Base-by-base conservation (phyloP, 2,113 vertebrate species). In the Istiophorus platypterus region DNA sequence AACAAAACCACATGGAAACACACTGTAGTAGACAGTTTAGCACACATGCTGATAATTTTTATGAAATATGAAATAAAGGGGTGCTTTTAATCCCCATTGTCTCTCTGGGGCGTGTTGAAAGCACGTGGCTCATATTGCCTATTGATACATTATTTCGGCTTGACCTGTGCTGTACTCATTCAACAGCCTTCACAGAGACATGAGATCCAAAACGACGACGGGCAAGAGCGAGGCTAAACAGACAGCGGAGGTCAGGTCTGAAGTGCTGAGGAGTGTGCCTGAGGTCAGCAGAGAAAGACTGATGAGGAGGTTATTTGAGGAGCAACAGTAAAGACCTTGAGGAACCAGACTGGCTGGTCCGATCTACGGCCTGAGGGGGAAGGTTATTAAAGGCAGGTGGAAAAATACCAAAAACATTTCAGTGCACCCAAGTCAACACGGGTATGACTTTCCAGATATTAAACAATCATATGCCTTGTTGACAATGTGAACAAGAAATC, bases 161-260 rank as follows among this genome's bases (percentile, higher is more conserved):
- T 81, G 88, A 89, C 82, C 85, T 84, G 87, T 64, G 63, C 54
- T 81, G 70, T 72, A 47, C 61, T 80, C 42, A 69, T 41, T 52
- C 42, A 76, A 52, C 74, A 80, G 81, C 49, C 71, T 81, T 85
- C 70, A 81, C 31, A 51, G 22, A 45, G 26, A 67, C 39, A 67
- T n/a, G 26, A 29, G 22, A 59, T 63, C 14, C 49, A 71, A 56
- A 85, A 87, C 67, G 71, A 58, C 41, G 8, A 47, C 4, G 57
- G 37, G 68, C 41, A 42, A 45, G 27, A 12, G 34, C 78, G 66
- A 77, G 72, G 54, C 59, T 5, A 62, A 63, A 47, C 29, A 34
- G 34, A 41, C 58, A 31, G 68, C 7, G 20, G 24, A 39, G 59
- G 41, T 72, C 76, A 52, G 26, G 42, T 31, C 68, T 81, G 69